phyloP scores from a whole-genome alignment of 2,797 vertebrate species.

The Microcaecilia unicolor region DNA sequence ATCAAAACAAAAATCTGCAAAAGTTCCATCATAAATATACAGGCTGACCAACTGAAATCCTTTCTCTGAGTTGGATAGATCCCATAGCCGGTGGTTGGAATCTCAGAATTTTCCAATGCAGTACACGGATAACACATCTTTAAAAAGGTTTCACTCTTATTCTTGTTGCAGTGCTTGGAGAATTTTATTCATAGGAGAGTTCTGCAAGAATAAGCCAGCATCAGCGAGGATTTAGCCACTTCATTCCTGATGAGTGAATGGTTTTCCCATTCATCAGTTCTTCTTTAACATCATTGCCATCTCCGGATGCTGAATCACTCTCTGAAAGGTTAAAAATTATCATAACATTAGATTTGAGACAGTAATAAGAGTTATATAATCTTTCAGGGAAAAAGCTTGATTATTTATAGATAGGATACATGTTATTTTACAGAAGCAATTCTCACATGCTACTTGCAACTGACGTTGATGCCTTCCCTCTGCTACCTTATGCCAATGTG shows the following conservation, averaged over 20 bases:
- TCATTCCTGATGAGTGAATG: conserved; percentile 49
- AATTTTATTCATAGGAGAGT: conserved; percentile 20
- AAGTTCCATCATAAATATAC: conserved; percentile 27
- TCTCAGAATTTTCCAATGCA: conserved; percentile 23
- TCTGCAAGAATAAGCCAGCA: conserved; percentile 7
- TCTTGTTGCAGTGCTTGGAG: conserved; percentile 17
- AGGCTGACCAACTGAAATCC: conserved; percentile 36
- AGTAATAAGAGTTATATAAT: too few relatives aligned
- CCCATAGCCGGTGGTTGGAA: conserved; percentile 27
- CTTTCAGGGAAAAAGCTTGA: too few relatives aligned
- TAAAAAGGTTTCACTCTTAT: conserved; percentile 37
- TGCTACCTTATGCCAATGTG: too few relatives aligned
- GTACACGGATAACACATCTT: conserved; percentile 23
- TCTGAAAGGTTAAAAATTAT: too few relatives aligned
- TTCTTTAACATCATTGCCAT: conserved; percentile 59
- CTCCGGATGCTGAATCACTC: conserved; percentile 77
- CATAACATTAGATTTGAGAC: too few relatives aligned
- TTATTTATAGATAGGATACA: too few relatives aligned
- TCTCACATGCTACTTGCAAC: too few relatives aligned
- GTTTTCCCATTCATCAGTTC: conserved; percentile 53
- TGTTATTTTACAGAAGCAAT: too few relatives aligned
- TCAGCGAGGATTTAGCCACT: conserved; percentile 86
- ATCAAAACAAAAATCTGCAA: conserved; percentile 33
- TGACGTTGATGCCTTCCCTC: too few relatives aligned
- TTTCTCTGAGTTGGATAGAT: conserved; percentile 22